Percentiles rank a stretch among this genome's conserved stretches.
These are phyloP conservation scores for Dicrurus megarhynchus DNA, from an alignment of 2,113 vertebrate species.

Conservation along the genomic window DNA sequence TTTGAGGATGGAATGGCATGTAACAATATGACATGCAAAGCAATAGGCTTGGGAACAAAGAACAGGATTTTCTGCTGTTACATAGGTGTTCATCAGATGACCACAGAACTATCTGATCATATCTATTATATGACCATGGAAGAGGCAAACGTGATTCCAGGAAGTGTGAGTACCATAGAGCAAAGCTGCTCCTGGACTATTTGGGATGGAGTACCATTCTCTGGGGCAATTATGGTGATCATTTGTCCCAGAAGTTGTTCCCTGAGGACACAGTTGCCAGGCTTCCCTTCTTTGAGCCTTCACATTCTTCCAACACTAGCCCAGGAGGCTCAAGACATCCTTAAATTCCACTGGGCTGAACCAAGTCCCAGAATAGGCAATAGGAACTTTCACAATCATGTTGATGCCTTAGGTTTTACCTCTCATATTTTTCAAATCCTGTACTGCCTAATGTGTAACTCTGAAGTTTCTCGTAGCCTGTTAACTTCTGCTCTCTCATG, in stretches of 20 bases:
- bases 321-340: background rate
- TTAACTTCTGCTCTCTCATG: too few relatives aligned
- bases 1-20: background rate
- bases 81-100: background rate
- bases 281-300: background rate
- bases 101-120: background rate
- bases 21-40: background rate
- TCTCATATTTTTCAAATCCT: too few relatives aligned
- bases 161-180: background rate
- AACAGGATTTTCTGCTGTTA: background rate
- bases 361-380: background rate
- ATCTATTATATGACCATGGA: background rate
- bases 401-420: too few relatives aligned
- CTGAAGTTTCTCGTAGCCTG: too few relatives aligned
- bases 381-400: background rate
- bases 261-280: background rate
- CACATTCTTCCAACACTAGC: background rate
- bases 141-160: background rate
- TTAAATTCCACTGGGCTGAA: background rate
- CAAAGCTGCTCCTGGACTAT: background rate
- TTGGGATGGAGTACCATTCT: background rate
- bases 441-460: too few relatives aligned
- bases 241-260: background rate
- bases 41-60: background rate
- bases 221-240: background rate